Conservation (phyloP, 1,140 invertebrate species). For the Hypothenemus hampei region DNA sequence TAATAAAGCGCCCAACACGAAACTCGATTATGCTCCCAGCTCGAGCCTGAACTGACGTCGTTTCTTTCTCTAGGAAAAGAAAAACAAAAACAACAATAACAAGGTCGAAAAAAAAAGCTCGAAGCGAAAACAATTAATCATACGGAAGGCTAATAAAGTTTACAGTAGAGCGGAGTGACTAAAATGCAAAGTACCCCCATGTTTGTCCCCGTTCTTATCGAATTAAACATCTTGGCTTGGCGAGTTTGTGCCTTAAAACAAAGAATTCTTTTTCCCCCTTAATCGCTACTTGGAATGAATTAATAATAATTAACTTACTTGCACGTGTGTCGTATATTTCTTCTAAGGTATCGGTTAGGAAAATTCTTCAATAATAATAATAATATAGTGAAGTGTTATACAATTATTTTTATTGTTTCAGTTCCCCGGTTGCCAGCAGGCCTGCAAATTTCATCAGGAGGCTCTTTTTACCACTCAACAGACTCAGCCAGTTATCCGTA, state of each 20-base stretch:
- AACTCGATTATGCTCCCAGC: too few relatives aligned
- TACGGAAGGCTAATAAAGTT: slow-evolving; percentile 16
- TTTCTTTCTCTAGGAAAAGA: too few relatives aligned
- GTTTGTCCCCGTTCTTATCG: slow-evolving; percentile 22
- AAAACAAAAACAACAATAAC: too few relatives aligned
- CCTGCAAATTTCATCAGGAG: slow-evolving; percentile 61
- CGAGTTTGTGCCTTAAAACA: slow-evolving; percentile 22
- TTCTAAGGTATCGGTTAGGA: slow-evolving; percentile 11
- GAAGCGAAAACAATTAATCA: slow-evolving; percentile 15
- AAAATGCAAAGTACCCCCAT: slow-evolving; percentile 24
- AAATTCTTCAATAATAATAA: neutral
- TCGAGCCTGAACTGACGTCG: too few relatives aligned
- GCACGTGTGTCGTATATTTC: slow-evolving; percentile 19
- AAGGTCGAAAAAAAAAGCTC: neutral
- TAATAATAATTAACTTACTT: slow-evolving; percentile 22
- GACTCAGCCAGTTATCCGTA: slow-evolving; percentile 60
- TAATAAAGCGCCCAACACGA: too few relatives aligned
- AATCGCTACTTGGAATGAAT: slow-evolving; percentile 5
- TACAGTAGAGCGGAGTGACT: slow-evolving; percentile 16
- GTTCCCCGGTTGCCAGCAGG: slow-evolving; percentile 64
- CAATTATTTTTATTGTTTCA: slow-evolving; percentile 46
- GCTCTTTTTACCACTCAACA: slow-evolving; percentile 52
- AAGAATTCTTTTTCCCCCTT: slow-evolving; percentile 18
- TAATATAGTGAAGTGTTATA: neutral
- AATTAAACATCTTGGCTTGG: slow-evolving; percentile 9